Conservation (phyloP, 53 echinoderm and acorn worm species). For the Antedon mediterranea region DNA sequence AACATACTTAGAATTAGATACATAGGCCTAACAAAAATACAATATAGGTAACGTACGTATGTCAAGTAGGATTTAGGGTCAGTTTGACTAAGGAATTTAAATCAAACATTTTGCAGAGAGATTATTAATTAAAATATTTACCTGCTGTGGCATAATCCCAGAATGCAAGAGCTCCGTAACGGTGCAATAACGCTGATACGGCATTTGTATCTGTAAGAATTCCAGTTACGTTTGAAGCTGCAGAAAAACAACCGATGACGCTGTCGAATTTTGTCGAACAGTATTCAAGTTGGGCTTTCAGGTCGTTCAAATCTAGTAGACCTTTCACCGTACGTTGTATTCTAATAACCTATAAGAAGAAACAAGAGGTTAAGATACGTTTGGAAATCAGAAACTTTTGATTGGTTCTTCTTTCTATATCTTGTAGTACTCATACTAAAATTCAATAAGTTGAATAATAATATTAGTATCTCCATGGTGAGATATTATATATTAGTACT, state of each 20-base stretch:
- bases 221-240: constrained; percentile 76
- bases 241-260: constrained; percentile 72
- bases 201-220: constrained; percentile 47
- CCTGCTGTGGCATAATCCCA: constrained; percentile 81
- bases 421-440: too few relatives aligned
- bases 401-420: too few relatives aligned
- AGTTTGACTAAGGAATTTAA: too few relatives aligned
- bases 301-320: constrained; percentile 54
- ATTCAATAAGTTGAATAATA: too few relatives aligned
- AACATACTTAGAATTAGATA: too few relatives aligned
- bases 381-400: too few relatives aligned
- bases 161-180: constrained; percentile 56
- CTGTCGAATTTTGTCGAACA: constrained; percentile 24
- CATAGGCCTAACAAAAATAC: too few relatives aligned
- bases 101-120: too few relatives aligned
- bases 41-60: too few relatives aligned
- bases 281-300: constrained; percentile 39
- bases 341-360: constrained; percentile 61
- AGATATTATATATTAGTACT: neutral
- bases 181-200: constrained; percentile 36
- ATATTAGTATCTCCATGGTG: too few relatives aligned
- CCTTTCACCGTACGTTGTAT: constrained; percentile 53
- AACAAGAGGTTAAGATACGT: too few relatives aligned
- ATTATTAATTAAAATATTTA: constrained; percentile 12
- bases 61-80: too few relatives aligned